Evolutionary conservation across 2,113 vertebrate genomes (phyloP).

Genomic region (Centropus unirufus): DNA sequence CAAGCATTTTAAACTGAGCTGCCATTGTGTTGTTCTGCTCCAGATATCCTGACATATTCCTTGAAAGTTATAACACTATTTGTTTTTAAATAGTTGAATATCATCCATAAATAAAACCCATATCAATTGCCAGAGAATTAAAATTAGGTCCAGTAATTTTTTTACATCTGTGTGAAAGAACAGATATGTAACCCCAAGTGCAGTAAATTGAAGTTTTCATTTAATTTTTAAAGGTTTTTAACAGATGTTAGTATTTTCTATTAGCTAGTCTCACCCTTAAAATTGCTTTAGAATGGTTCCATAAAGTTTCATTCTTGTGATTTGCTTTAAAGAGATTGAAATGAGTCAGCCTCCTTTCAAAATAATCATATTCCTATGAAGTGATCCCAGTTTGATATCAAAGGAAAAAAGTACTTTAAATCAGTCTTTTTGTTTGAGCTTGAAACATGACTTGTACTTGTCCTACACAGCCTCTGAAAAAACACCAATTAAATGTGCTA

Average conservation of each 20-base stretch:
- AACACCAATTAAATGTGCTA: neutral
- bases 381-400: constrained; percentile 35
- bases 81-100: constrained; percentile 2
- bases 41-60: neutral
- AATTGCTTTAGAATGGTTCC: neutral
- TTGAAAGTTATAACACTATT: neutral
- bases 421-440: constrained; percentile 22
- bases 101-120: neutral
- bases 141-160: neutral
- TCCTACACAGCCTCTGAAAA: constrained; percentile 3
- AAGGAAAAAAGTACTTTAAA: constrained; percentile 21
- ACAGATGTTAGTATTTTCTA: neutral
- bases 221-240: neutral
- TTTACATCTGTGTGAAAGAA: neutral
- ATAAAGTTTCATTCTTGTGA: neutral
- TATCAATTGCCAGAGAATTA: neutral
- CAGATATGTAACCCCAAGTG: neutral
- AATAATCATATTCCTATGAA: constrained; percentile 12
- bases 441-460: constrained; percentile 30
- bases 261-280: neutral
- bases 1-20: neutral
- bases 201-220: neutral
- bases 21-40: neutral
- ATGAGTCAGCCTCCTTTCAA: constrained; percentile 22
- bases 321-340: constrained; percentile 17